phyloP scores from a whole-genome alignment of 2,113 vertebrate species.

The Talpa occidentalis region DNA sequence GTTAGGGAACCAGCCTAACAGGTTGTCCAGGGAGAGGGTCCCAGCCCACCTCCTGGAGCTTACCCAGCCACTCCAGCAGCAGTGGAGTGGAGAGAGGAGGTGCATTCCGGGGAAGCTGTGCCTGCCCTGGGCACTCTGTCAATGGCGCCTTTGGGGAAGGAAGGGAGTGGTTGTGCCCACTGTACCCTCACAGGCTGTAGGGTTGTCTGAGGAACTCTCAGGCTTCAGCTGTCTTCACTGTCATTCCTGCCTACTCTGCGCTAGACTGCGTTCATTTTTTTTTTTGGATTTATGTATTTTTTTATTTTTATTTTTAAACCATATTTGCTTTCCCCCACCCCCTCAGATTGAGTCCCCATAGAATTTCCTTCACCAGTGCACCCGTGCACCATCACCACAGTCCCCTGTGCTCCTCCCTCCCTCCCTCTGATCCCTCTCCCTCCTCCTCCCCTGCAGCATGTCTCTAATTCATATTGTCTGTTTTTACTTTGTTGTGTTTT shows the following conservation, averaged over 20 bases:
- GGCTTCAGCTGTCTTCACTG: background rate
- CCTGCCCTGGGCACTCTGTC: background rate
- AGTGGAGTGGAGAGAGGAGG: background rate
- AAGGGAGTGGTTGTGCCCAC: background rate
- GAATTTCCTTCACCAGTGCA: too few relatives aligned
- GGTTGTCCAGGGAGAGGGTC: background rate
- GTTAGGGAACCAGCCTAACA: background rate
- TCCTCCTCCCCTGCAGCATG: too few relatives aligned
- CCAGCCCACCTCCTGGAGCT: background rate
- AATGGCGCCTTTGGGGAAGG: background rate
- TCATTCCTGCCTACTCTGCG: background rate
- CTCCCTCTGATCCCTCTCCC: too few relatives aligned
- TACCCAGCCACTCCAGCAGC: background rate
- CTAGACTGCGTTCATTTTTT: too few relatives aligned
- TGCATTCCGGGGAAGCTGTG: background rate
- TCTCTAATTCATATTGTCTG: too few relatives aligned
- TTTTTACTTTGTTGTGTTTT: too few relatives aligned
- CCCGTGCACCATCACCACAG: too few relatives aligned
- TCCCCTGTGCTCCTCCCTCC: too few relatives aligned
- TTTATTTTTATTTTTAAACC: too few relatives aligned
- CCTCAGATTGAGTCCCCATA: too few relatives aligned
- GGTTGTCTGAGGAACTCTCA: background rate
- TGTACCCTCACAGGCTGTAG: background rate
- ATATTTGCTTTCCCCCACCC: too few relatives aligned
- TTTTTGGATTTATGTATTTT: too few relatives aligned